Evolutionary conservation across 2,888 invertebrate species (phyloP), one percentile per base, ranked within the genome.

Genomic region (Nematopogon swammerdamellus): DNA sequence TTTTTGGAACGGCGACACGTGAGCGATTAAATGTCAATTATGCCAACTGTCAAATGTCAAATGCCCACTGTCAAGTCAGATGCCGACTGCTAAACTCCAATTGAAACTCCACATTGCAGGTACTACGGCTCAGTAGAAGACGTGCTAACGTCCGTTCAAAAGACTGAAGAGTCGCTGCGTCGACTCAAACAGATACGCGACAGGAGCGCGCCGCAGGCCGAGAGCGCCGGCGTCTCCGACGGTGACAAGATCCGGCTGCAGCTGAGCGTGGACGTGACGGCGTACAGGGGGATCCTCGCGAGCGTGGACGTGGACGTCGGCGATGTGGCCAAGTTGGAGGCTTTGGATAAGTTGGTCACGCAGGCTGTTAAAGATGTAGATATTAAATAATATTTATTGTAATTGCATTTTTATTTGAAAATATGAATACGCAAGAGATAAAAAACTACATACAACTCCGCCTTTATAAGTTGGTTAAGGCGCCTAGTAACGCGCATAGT

Each of bases 161-260:
- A 91, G 75, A 97, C 97, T 58, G 97, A 97, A 66, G 96, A 97
- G 65, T 96, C 96, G 50, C 73, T 98, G 55, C 85, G 92, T 63
- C 85, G 95, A 59, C 80, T 98, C 63, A 96, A 95, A 71, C 89
- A 90, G 69, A 88, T 89, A 18, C 83, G 92, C 54, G 89, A 90
- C 52, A 82, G 81, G 62, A 62, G 52, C 65, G 65, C 68, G 52
- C 65, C 65, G 20, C 72, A 68, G 65, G 70, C 70, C 50, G 86
- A 83, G 53, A 74, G 65, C 54, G 81, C 80, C 45, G 85, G 85
- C n/a, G 74, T 86, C 55, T 87, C 86, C 19, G 97, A 97, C 64
- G 97, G 97, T 64, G 94, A 95, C 64, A 98, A 97, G 75, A 97
- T 97, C 63, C 83, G 96, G 45, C 81, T 91, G 51, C 97, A 97